Conservation (phyloP, 2,113 vertebrate species). For the Cinclus cinclus region DNA sequence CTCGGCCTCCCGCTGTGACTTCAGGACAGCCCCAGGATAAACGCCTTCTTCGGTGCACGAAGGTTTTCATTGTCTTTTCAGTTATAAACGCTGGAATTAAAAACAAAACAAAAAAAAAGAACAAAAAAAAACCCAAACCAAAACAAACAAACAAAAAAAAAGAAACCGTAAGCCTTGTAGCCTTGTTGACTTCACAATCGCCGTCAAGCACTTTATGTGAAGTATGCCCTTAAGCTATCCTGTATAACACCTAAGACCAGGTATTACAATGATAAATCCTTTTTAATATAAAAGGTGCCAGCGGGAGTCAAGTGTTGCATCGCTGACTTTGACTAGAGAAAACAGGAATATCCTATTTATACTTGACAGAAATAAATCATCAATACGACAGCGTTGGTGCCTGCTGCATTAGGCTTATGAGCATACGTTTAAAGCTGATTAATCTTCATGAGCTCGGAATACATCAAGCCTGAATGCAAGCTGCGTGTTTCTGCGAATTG, state of each 20-base stretch:
- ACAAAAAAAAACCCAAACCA: too few species aligned
- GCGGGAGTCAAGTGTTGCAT: neutral
- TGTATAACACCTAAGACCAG: neutral
- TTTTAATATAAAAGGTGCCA: neutral
- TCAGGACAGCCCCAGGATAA: fast-evolving
- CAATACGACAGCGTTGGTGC: neutral
- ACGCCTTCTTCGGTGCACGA: fast-evolving
- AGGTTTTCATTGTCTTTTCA: neutral
- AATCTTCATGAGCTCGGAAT: neutral
- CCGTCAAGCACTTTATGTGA: neutral
- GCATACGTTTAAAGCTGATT: neutral
- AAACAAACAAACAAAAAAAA: neutral
- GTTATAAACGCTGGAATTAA: neutral
- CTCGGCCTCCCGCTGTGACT: fast-evolving
- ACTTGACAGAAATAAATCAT: neutral
- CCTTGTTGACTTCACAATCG: neutral
- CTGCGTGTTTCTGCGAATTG: neutral
- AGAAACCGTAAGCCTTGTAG: neutral
- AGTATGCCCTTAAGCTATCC: neutral
- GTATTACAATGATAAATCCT: neutral
- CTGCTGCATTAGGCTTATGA: neutral
- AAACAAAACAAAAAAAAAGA: neutral
- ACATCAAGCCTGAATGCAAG: neutral
- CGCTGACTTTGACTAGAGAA: neutral
- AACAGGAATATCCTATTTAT: neutral